Conservation (phyloP, 2,888 invertebrate species). For the Dicycla oo region DNA sequence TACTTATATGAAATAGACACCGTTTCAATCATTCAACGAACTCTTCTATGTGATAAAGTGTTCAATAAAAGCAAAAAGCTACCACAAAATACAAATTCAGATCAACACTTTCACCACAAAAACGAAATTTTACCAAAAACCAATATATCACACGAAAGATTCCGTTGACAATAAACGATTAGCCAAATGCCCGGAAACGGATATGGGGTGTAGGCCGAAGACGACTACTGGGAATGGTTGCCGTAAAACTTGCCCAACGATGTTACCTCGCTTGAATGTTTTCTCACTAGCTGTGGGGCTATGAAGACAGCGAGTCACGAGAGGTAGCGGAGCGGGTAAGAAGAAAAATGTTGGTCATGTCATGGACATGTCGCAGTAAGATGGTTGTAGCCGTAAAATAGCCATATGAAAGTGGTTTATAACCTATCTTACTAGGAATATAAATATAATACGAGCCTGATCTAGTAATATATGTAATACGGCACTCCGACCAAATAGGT, state of each 20-base stretch:
- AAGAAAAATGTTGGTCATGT: background rate
- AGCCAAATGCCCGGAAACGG: conserved; percentile 72
- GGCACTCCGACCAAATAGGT: too few relatives aligned
- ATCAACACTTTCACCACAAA: conserved; percentile 30
- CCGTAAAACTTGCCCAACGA: conserved; percentile 70
- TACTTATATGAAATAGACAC: background rate
- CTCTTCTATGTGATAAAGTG: background rate
- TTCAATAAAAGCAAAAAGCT: conserved; percentile 3
- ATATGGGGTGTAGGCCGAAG: conserved; percentile 66
- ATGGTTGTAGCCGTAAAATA: too few relatives aligned
- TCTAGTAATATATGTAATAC: too few relatives aligned
- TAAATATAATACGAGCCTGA: too few relatives aligned
- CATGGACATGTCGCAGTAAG: too few relatives aligned
- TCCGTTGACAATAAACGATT: conserved; percentile 73
- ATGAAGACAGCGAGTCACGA: conserved; percentile 16
- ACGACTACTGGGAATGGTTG: conserved; percentile 70
- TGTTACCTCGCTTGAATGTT: conserved; percentile 68
- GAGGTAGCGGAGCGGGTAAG: background rate
- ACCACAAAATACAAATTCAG: conserved; percentile 6
- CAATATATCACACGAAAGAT: conserved; percentile 55
- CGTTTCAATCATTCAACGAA: background rate
- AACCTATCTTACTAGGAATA: too few relatives aligned
- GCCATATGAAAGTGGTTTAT: too few relatives aligned
- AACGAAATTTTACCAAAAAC: conserved; percentile 10
- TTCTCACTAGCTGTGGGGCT: conserved; percentile 57